Base-by-base conservation (phyloP, 2,113 vertebrate genomes). In the Gopherus evgoodei region DNA sequence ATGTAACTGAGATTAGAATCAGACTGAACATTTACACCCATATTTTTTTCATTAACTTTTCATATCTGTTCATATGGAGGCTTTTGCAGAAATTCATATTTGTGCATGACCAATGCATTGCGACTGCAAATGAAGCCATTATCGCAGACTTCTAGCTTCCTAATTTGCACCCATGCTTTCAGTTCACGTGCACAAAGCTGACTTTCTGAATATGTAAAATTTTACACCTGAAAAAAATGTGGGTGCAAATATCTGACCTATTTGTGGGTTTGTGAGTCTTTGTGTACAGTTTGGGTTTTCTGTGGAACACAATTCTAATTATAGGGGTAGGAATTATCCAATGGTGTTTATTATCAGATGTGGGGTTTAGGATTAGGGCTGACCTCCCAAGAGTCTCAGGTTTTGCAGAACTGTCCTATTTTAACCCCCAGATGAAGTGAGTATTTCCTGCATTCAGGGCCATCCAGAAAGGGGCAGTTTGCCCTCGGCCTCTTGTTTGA, bases 21-120 rank as follows among this genome's bases (percentile, higher is more conserved):
- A 78, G 78, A n/a, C 22, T 42, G 53, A 31, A 78, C 86, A 80
- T 0, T 0, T 3, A 69, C 35, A 38, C 7, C 17, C 65, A 19
- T 35, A 7, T 79, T 93, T 44, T 76, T 44, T 76, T 44, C 21
- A 42, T 13, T 12, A 47, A 78, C 75, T 78, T 47, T 78, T 47
- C 38, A 93, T 44, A 89, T 35, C 59, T 87, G 3, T 53, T 22
- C 52, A 9, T 44, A 27, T 86, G 27, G 27, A 93, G 91, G 8
- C 7, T 14, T 79, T 52, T 44, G 8, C 5, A 2, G 81, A 3
- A 92, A 38, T 11, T 85, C 24, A 12, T 81, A 5, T 65, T 52
- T 65, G 57, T 59, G 2, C 35, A 84, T 56, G 81, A n/a, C 11
- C 49, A 42, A 17, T 3, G 0, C 76, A 87, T 85, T 57, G 87